phyloP scores from a whole-genome alignment of 2,888 invertebrate genomes.

The Hyposoter dolosus region DNA sequence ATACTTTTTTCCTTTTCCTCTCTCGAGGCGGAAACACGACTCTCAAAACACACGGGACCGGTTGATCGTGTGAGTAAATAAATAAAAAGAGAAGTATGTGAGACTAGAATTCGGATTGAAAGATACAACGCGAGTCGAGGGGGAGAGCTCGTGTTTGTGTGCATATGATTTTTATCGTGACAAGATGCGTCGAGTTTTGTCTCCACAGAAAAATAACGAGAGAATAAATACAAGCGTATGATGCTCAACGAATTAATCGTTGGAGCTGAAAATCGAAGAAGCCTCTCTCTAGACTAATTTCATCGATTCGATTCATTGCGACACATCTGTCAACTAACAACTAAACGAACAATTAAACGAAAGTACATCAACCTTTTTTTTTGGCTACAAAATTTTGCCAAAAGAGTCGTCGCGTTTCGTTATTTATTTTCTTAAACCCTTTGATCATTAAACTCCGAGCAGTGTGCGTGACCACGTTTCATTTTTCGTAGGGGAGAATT shows the following conservation, averaged over 20 bases:
- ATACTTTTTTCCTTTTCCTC: slow-evolving; percentile 9
- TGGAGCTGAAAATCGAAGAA: not conserved
- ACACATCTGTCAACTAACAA: not conserved
- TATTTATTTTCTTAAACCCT: not conserved
- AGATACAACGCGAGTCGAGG: not conserved
- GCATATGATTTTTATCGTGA: slow-evolving; percentile 2
- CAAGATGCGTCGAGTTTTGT: not conserved
- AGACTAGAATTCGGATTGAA: slow-evolving; percentile 11
- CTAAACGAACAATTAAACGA: no score
- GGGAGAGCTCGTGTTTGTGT: not conserved
- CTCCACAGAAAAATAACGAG: not conserved
- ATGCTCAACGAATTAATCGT: not conserved
- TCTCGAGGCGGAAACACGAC: slow-evolving; percentile 25
- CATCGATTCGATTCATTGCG: not conserved
- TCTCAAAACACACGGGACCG: slow-evolving; percentile 4
- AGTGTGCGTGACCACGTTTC: slow-evolving; percentile 34
- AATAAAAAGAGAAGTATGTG: slow-evolving; percentile 49
- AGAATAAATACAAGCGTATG: not conserved
- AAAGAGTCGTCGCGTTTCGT: no score
- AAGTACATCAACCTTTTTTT: no score
- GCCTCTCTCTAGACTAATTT: no score
- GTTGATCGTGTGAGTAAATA: slow-evolving; percentile 25
- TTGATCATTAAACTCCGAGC: slow-evolving; percentile 26
- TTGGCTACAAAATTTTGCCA: no score
- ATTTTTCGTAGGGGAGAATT: not conserved